Percentiles rank a stretch among this genome's conserved stretches.
phyloP scores from a whole-genome alignment of 2,797 vertebrate genomes.

The Emydoidea blandingii region DNA sequence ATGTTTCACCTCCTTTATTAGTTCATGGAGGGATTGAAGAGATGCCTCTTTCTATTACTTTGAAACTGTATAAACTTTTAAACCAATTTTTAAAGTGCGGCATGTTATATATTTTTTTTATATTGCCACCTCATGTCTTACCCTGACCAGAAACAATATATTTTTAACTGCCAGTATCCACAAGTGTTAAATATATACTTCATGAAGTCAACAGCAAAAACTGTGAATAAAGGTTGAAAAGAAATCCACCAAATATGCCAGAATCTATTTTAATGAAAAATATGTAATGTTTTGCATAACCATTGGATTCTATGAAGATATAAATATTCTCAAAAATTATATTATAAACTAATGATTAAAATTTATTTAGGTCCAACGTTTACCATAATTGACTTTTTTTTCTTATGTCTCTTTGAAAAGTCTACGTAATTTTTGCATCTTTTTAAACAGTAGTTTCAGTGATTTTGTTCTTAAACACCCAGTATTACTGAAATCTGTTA shows the following conservation, averaged over 20 bases:
- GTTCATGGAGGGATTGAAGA: not conserved
- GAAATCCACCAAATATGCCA: not conserved
- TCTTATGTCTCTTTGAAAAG: not conserved
- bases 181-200: not conserved
- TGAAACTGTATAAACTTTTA: constrained; percentile 57
- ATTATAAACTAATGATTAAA: not conserved
- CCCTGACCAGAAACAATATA: not conserved
- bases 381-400: not conserved
- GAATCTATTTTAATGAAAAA: not conserved
- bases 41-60: constrained; percentile 43
- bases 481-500: constrained; percentile 25
- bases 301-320: not conserved
- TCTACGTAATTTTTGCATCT: not conserved
- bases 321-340: not conserved
- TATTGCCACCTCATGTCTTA: constrained; percentile 21
- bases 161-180: not conserved
- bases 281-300: not conserved
- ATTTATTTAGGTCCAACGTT: not conserved
- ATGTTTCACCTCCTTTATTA: not conserved
- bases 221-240: constrained; percentile 9
- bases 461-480: not conserved
- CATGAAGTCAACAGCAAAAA: constrained; percentile 11
- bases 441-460: not conserved
- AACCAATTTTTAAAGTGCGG: constrained; percentile 44
- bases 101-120: constrained; percentile 26